These are phyloP conservation scores for Urocolius indicus DNA, from an alignment of 2,113 vertebrate genomes.

Conservation along the genomic window DNA sequence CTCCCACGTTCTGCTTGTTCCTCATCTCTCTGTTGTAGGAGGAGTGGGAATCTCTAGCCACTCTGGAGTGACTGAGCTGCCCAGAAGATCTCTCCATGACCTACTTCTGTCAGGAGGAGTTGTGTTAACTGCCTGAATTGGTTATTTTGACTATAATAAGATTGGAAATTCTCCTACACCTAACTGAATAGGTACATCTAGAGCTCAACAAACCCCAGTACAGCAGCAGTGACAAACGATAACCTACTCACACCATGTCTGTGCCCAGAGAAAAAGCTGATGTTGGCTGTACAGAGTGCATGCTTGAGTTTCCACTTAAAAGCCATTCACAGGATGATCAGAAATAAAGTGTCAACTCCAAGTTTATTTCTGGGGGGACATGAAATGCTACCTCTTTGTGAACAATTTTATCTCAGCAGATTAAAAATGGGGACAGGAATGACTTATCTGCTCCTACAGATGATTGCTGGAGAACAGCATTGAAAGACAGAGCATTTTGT, in stretches of 20 bases:
- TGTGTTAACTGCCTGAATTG: background rate
- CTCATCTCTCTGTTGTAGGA: background rate
- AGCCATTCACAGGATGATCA: background rate
- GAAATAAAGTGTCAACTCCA: background rate
- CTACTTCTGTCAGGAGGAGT: background rate
- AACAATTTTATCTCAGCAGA: background rate
- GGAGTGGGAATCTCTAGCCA: background rate
- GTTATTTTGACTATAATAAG: background rate
- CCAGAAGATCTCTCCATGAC: background rate
- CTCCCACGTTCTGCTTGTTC: background rate
- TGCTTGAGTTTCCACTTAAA: background rate
- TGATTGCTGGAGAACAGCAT: background rate
- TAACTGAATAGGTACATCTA: fast-evolving
- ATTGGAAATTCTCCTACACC: background rate
- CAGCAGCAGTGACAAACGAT: fast-evolving
- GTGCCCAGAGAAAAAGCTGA: background rate
- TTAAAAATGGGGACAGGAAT: background rate
- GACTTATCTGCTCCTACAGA: fast-evolving
- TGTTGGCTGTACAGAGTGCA: background rate
- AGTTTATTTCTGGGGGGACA: background rate
- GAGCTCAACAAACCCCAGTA: background rate
- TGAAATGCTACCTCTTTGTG: fast-evolving
- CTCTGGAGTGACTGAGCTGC: background rate
- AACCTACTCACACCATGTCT: background rate
- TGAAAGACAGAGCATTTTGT: background rate